Base-by-base conservation (phyloP, 1,140 invertebrate species). In the Ganaspis sp. region DNA sequence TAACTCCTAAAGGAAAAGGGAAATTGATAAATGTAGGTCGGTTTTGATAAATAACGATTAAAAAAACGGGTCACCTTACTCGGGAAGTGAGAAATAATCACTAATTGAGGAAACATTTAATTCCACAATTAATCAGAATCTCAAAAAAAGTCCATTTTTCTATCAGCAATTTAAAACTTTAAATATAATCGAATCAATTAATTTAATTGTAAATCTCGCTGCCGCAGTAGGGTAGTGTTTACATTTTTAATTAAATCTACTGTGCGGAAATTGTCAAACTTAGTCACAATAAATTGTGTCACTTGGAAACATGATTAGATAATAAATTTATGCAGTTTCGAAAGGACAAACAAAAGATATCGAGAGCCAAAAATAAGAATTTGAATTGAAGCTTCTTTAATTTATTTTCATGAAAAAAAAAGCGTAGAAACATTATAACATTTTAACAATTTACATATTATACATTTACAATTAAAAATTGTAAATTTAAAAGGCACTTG, bases 11-110 rank as follows among this genome's bases (percentile, higher is more conserved):
- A 29, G 58, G 58, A 64, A 64, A 64, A 64, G 58, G 58, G 58
- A 64, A n/a, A 49, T 17, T 77, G 70, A 77, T 75, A 73, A 77
- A 75, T 74, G 42, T 75, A 38, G 76, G 72, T 72, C 73, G 72
- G 12, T 29, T 17, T 58, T 71, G 71, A 81, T 81, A 76, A 76
- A 73, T 58, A 34, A 9, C 54, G 54, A 73, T 77, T 73, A 37
- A 26, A 77, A 70, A 77, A 77, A 73, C 29, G 38, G 75, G 75
- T 77, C 75, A 72, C 49, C 53, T 58, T 17, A 21, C 17, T 12
- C 53, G 29, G 45, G 23, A 34, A 54, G 19, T 19, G 9, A 38
- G 34, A 38, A 70, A 21, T 34, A 42, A n/a, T 19, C 19, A 2
- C 6, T 12, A 58, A 21, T 69, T 23, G 15, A 17, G 12, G 17